These are phyloP conservation scores for Alethe diademata DNA, from an alignment of 2,113 vertebrate species.

Conservation along the genomic window DNA sequence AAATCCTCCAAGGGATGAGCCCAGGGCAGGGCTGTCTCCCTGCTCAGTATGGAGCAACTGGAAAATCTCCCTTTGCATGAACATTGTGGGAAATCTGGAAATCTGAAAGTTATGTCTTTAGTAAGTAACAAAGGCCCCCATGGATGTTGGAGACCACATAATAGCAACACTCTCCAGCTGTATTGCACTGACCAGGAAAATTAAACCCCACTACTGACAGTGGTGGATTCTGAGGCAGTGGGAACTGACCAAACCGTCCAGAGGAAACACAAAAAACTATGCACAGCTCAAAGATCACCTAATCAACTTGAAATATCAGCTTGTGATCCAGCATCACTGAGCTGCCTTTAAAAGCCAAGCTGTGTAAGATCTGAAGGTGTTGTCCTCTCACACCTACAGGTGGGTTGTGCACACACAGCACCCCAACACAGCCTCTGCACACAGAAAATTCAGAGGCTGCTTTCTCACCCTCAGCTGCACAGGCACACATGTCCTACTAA, in stretches of 20 bases:
- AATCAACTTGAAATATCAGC: background rate
- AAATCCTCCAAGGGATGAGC: background rate
- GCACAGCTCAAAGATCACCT: background rate
- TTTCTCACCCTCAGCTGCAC: background rate
- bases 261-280: background rate
- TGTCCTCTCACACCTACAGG: background rate
- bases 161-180: background rate
- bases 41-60: background rate
- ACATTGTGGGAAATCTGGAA: background rate
- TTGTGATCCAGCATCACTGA: background rate
- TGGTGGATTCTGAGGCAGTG: background rate
- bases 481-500: background rate
- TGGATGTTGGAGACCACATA: background rate
- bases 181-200: background rate
- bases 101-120: background rate
- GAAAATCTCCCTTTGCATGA: background rate
- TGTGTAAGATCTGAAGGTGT: background rate
- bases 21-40: background rate
- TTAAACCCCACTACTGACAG: accelerated
- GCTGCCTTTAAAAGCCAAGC: background rate
- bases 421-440: too few species aligned
- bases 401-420: background rate
- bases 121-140: background rate
- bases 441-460: background rate
- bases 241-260: background rate